Base-by-base conservation (phyloP, 2,113 vertebrate species). In the Peromyscus californicus region DNA sequence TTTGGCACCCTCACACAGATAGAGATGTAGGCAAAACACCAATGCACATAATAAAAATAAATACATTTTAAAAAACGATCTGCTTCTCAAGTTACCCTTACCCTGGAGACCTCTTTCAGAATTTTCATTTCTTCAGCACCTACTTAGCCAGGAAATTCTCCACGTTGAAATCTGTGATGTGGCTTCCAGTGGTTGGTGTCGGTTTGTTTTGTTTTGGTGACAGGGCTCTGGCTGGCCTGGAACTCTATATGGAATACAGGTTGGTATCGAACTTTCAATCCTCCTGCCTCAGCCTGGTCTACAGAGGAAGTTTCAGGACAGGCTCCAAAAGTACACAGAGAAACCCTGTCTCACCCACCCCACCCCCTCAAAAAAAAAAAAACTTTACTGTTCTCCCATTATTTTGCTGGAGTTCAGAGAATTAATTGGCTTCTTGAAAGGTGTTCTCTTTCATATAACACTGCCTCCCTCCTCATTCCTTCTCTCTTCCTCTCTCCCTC, bases 341-440 rank as follows among this genome's bases (percentile, higher is more conserved):
- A 48, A 48, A 48, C 45, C 45, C 45, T 48, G 45, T 48, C 45
- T 48, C 45, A 6, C 6, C 45, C 6, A 4, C 45, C 45, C 45
- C 6, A 4, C 45, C 45, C 45, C 19, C 61, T 21, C 21, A 9
- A 63, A 48, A 48, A 48, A 48, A 48, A 4, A 4, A 4, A 48
- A 48, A 48, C 45, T 48, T 48, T 93, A 65, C 83, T 45, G n/a
- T 16, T 42, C 15, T 54, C 31, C 12, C 17, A 5, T 94, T 92
- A 54, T 92, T 90, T 89, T 92, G 54, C 74, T 33, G 19, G 75
- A 82, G 22, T 59, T 48, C 79, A 83, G 79, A 93, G 33, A 83
- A 70, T n/a, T 87, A 65, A 61, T 7, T 96, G 74, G 22, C 59
- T 96, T 74, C 22, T n/a, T 70, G 16, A 75, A 75, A 65, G 63